Percentiles rank a stretch among this genome's conserved stretches.
Evolutionary conservation across 2,797 vertebrate species (phyloP).

Genomic region (Melanogrammus aeglefinus): DNA sequence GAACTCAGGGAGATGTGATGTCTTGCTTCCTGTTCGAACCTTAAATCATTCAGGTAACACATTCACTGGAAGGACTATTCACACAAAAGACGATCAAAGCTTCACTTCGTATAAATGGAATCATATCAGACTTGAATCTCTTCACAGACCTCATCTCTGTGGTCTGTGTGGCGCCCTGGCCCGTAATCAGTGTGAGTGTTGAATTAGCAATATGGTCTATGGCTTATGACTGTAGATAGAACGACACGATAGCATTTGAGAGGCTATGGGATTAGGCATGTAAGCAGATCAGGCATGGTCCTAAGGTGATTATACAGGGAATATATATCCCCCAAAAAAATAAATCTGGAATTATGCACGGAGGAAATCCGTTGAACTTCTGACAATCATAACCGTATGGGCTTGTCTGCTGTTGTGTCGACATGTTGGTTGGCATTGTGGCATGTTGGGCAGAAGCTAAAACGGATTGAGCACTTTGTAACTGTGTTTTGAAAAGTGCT

Average conservation of each 20-base stretch:
- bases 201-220: conserved; percentile 46
- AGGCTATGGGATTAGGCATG: conserved; percentile 61
- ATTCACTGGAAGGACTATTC: not conserved
- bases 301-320: conserved; percentile 70
- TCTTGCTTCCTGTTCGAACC: not conserved
- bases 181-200: not conserved
- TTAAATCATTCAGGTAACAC: not conserved
- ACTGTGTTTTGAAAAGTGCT: too few species aligned
- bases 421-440: not conserved
- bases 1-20: too few species aligned
- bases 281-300: conserved; percentile 67
- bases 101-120: too few species aligned
- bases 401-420: not conserved
- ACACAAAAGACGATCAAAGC: too few species aligned
- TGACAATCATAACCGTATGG: conserved; percentile 22
- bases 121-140: not conserved
- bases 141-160: not conserved
- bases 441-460: not conserved
- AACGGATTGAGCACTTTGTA: not conserved
- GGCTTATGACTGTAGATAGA: conserved; percentile 43
- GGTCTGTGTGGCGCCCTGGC: not conserved
- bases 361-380: conserved; percentile 45
- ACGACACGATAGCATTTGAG: conserved; percentile 47
- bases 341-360: conserved; percentile 41
- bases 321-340: conserved; percentile 41